Base-by-base conservation (phyloP, 2,113 vertebrate species). In the Jacana jacana region DNA sequence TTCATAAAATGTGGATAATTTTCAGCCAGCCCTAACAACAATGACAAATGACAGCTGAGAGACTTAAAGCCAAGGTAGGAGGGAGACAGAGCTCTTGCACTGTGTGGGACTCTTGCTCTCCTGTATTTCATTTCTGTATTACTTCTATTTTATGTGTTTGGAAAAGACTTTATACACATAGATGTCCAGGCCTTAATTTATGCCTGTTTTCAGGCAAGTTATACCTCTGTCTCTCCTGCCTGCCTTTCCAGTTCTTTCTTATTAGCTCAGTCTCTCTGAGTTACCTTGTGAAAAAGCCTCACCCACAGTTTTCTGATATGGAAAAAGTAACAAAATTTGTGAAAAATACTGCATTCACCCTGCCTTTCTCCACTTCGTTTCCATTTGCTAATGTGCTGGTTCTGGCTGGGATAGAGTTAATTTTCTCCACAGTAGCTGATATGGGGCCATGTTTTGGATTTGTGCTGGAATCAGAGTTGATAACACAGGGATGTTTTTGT, bases 1-100 rank as follows among this genome's bases (percentile, higher is more conserved):
- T 94, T 88, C 48, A 84, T 64, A 82, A 86, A 96, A 93, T 73
- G 58, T 94, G 91, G 90, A 73, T 3, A 1, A 48, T 88, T 93
- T 96, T 96, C 95, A 94, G 68, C 35, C 82, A 86, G 35, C 80
- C 81, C 76, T 48, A 95, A 65, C 37, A 48, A 52, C 24, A 28
- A 46, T 10, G 71, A 93, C 89, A 63, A 86, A 46, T 1, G 55
- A 52, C 64, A 94, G 93, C 75, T 51, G 78, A 95, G 81, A 88
- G 73, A 30, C 54, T 46, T 40, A 66, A 77, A 70, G 60, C 24
- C 49, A 13, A 31, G 3, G 30, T 5, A 80, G 71, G 69, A 94
- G 79, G 44, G 24, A 75, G 39, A 12, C 31, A 31, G 35, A 82
- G 68, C 55, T 55, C 64, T 71, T 71, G 44, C 23, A 27, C 30